Evolutionary conservation across 2,797 vertebrate species (phyloP).

Genomic region (Onychomys arenicola): DNA sequence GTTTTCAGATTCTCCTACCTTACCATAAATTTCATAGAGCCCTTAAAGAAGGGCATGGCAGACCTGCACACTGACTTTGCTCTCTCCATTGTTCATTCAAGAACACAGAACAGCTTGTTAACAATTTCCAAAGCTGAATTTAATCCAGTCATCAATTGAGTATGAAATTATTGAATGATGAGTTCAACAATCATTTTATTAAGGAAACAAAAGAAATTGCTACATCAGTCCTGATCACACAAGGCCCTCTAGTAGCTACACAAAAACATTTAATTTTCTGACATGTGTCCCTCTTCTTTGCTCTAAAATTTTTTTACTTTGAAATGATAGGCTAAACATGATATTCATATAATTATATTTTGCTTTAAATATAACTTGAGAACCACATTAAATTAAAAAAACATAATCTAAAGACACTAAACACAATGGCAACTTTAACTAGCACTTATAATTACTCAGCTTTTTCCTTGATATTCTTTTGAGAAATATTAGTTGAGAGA

Average conservation of each 20-base stretch:
- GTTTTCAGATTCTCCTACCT: background rate
- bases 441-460: background rate
- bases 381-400: slow-evolving; percentile 57
- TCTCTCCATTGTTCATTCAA: background rate
- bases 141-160: slow-evolving; percentile 15
- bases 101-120: background rate
- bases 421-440: background rate
- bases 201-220: background rate
- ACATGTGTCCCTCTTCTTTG: background rate
- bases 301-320: background rate
- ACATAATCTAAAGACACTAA: background rate
- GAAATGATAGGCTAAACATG: background rate
- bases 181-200: slow-evolving; percentile 27
- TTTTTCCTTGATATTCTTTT: slow-evolving; percentile 9
- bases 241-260: background rate
- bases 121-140: slow-evolving; percentile 11
- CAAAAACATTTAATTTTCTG: background rate
- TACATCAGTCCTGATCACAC: background rate
- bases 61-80: background rate
- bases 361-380: background rate
- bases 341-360: background rate
- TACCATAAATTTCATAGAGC: slow-evolving; percentile 36
- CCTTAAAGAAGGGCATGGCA: background rate
- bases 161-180: slow-evolving; percentile 13
- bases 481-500: background rate